Conservation (phyloP, 2,888 invertebrate genomes). For the Cinara cedri region DNA sequence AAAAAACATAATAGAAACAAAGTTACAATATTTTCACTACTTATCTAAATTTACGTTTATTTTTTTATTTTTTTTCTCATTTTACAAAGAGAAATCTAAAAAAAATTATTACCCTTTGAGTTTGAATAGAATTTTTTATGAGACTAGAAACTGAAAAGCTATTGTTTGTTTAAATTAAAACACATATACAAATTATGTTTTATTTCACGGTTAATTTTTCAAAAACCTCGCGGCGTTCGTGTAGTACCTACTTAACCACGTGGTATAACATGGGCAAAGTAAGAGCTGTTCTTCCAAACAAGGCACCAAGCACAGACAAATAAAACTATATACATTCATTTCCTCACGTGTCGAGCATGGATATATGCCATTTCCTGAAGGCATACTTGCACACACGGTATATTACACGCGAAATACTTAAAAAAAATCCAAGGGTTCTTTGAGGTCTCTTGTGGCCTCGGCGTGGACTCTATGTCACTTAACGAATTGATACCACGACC, state of each 20-base stretch:
- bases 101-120: too few species aligned
- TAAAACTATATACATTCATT: constrained; percentile 29
- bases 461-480: constrained; percentile 51
- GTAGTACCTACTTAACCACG: neutral
- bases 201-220: constrained; percentile 20
- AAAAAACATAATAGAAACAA: too few species aligned
- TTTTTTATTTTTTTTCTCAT: neutral
- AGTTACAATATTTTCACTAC: neutral
- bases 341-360: constrained; percentile 26
- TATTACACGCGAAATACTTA: constrained; percentile 7
- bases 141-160: constrained; percentile 4
- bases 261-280: constrained; percentile 37
- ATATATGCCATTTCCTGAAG: constrained; percentile 30
- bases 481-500: constrained; percentile 55
- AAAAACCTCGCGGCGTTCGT: neutral
- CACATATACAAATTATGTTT: constrained; percentile 22
- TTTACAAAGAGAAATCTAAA: too few species aligned
- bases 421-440: constrained; percentile 38
- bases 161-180: constrained; percentile 1
- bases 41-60: neutral
- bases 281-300: constrained; percentile 37
- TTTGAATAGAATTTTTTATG: neutral
- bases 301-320: constrained; percentile 16
- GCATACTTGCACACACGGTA: constrained; percentile 12
- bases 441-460: constrained; percentile 41